Conservation (phyloP, 2,113 vertebrate species). For the Paratilapia polleni region DNA sequence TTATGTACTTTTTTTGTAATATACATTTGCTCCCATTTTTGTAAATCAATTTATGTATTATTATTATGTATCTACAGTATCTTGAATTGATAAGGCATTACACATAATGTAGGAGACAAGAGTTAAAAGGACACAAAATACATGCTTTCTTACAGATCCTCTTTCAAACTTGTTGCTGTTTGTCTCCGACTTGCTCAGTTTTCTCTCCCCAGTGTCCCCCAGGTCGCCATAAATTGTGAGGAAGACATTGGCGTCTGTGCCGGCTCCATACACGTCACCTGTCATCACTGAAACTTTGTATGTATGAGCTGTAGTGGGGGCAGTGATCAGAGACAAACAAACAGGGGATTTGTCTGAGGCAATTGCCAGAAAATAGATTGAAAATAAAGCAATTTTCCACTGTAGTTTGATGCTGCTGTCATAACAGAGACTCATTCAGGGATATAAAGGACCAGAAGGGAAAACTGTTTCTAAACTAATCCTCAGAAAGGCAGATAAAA, state of each 20-base stretch:
- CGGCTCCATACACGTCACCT: slow-evolving; percentile 88
- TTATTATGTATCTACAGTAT: background rate
- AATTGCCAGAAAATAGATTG: background rate
- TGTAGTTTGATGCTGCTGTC: background rate
- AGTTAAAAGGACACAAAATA: background rate
- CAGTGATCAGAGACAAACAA: slow-evolving; percentile 8
- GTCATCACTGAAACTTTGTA: slow-evolving; percentile 93
- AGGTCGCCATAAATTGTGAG: slow-evolving; percentile 93
- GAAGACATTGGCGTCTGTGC: slow-evolving; percentile 94
- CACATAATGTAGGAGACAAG: background rate
- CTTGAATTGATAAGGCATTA: background rate
- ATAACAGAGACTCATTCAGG: slow-evolving; percentile 9
- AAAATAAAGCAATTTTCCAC: slow-evolving; percentile 20
- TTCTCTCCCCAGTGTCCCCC: slow-evolving; percentile 93
- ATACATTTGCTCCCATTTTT: background rate
- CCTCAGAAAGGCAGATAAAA: background rate
- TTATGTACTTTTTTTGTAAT: background rate
- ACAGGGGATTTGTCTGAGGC: background rate
- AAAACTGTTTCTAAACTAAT: background rate
- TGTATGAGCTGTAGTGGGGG: slow-evolving; percentile 80
- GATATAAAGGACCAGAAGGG: background rate
- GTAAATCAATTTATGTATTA: background rate
- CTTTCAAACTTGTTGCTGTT: slow-evolving; percentile 97
- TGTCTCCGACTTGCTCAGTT: slow-evolving; percentile 94
- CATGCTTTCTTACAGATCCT: slow-evolving; percentile 84